phyloP scores from a whole-genome alignment of 2,113 vertebrate species.

The Siphamia tubifer region DNA sequence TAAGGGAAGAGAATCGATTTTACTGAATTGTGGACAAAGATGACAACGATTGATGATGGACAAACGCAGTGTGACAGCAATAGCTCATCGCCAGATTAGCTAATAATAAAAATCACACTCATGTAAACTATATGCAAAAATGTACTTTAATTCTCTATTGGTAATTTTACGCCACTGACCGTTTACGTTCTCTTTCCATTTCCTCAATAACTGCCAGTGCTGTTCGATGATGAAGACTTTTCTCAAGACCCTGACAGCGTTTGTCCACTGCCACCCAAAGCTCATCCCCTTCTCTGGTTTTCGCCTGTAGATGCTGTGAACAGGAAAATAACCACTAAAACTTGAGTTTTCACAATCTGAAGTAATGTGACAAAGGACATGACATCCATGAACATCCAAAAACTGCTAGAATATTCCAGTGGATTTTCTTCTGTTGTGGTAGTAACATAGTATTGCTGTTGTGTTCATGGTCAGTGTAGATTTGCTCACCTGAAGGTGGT shows the following conservation, averaged over 20 bases:
- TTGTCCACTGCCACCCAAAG: conserved; percentile 75
- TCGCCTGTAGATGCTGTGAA: conserved; percentile 81
- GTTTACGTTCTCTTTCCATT: conserved; percentile 60
- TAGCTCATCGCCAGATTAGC: no score
- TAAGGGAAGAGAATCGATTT: no score
- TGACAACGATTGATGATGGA: no score
- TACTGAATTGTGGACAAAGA: no score
- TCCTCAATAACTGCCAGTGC: conserved; percentile 75
- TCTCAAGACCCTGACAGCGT: conserved; percentile 72
- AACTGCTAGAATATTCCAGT: background rate
- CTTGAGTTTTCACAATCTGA: background rate
- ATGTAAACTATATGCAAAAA: no score
- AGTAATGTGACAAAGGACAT: background rate
- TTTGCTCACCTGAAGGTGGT: conserved; percentile 84
- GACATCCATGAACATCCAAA: background rate
- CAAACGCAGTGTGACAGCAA: no score
- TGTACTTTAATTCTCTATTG: no score
- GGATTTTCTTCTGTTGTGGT: no score
- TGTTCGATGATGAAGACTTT: conserved; percentile 68
- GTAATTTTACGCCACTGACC: conserved; percentile 66
- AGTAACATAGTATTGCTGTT: no score
- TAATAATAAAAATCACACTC: no score
- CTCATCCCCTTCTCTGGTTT: conserved; percentile 71
- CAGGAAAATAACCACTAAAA: conserved; percentile 3
- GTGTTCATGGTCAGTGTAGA: background rate